Base-by-base conservation (phyloP, 2,888 invertebrate genomes). In the Gisinianus flammeolus region DNA sequence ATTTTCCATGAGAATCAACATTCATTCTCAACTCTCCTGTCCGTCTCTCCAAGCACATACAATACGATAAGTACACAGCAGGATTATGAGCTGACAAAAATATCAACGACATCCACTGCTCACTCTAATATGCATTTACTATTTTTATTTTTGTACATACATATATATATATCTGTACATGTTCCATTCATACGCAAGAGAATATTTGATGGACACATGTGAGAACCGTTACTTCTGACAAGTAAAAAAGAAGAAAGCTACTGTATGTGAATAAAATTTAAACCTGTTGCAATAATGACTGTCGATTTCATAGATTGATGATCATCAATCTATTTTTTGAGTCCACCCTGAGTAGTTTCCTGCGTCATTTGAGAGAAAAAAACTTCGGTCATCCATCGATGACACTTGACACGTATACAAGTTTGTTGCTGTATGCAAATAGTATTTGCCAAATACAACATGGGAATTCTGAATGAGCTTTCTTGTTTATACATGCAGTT, bases 11-110 rank as follows among this genome's bases (percentile, higher is more conserved):
- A n/a, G n/a, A n/a, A n/a, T n/a, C n/a, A n/a, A n/a, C n/a, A n/a
- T n/a, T n/a, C n/a, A n/a, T n/a, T n/a, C n/a, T n/a, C n/a, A n/a
- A n/a, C n/a, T n/a, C n/a, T n/a, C n/a, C n/a, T n/a, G n/a, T n/a
- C n/a, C n/a, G n/a, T n/a, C 16, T 44, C 44, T 44, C 44, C 19
- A 4, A 44, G 44, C 6, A 44, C 2, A 44, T 19, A 44, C 12
- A 62, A 12, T 24, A 62, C 12, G 24, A 26, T 28, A 22, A 24
- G 62, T 6, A 24, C 56, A 56, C 56, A 58, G 56, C 56, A n/a
- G n/a, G 56, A 58, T 22, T 58, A 58, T 62, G 62, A 62, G 26
- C 62, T 62, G 62, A 62, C 26, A 62, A 62, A 62, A 62, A 62
- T 62, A 26, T 62, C 62, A 62, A 62, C 24, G 16, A 62, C 62